phyloP scores from a whole-genome alignment of 2,797 vertebrate genomes.

The Chloroceryle inda region DNA sequence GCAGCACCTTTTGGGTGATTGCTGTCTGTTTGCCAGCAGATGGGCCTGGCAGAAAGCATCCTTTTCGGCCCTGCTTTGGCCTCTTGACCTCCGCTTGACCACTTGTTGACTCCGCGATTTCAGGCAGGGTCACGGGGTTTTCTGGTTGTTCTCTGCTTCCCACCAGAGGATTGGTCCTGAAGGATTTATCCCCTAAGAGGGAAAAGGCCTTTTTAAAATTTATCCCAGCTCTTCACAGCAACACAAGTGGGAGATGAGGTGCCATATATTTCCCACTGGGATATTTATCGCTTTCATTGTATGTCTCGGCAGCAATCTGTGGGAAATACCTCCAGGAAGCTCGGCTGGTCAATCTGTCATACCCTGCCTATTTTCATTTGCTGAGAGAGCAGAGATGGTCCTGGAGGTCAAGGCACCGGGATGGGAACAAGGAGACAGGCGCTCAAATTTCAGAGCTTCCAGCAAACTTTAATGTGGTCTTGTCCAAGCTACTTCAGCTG shows the following conservation, averaged over 20 bases:
- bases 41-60: constrained; percentile 68
- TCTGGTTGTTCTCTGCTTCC: constrained; percentile 43
- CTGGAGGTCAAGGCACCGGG: constrained; percentile 1
- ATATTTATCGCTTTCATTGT: constrained; percentile 70
- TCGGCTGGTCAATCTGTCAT: constrained; percentile 45
- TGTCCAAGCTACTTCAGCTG: neutral
- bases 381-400: neutral
- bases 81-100: constrained; percentile 74
- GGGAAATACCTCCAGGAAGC: constrained; percentile 58
- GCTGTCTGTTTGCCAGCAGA: constrained; percentile 57
- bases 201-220: constrained; percentile 41
- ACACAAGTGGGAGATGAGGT: constrained; percentile 45
- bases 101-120: constrained; percentile 77
- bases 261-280: constrained; percentile 49
- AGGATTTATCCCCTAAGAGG: constrained; percentile 75
- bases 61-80: constrained; percentile 60
- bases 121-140: constrained; percentile 31
- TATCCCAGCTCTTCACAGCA: constrained; percentile 25
- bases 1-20: constrained; percentile 76
- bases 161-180: constrained; percentile 60
- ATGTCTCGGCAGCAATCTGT: neutral
- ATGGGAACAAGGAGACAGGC: neutral
- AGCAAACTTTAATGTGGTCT: neutral
- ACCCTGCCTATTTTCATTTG: neutral
- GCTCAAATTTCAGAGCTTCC: neutral